Conservation (phyloP, 2,888 invertebrate species). For the Oligia strigilis region DNA sequence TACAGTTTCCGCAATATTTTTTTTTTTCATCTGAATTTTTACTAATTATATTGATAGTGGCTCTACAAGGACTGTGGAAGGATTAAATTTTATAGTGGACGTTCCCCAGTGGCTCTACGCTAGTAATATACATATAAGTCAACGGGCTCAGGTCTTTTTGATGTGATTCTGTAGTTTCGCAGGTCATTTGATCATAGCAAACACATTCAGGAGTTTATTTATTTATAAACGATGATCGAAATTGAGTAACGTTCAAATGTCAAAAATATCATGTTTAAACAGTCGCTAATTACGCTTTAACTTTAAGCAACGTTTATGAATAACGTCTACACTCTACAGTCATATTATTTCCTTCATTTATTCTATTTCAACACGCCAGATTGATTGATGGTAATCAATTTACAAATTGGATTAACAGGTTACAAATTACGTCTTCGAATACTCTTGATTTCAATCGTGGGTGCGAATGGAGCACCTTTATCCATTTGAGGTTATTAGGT, state of each 20-base stretch:
- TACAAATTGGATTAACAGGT: conserved; percentile 29
- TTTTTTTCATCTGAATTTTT: background rate
- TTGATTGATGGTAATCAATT: conserved; percentile 21
- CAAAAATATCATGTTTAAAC: no score
- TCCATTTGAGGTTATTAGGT: conserved; percentile 38
- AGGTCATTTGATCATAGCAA: background rate
- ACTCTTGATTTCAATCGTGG: conserved; percentile 9
- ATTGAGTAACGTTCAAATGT: no score
- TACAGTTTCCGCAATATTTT: background rate
- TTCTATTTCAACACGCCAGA: background rate
- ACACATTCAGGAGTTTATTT: no score
- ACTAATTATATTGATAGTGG: background rate
- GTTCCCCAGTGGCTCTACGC: background rate
- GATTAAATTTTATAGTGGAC: background rate
- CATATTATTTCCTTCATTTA: background rate
- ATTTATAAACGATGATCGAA: no score
- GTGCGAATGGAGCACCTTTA: conserved; percentile 5
- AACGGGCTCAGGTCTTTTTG: background rate
- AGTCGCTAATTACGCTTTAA: no score
- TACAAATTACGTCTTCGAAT: conserved; percentile 26
- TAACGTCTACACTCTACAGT: background rate
- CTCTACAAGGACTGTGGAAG: background rate
- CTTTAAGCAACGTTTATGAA: background rate
- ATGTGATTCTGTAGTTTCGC: background rate
- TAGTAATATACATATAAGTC: no score